Conservation (phyloP, 2,797 vertebrate genomes). For the Mus caroli region DNA sequence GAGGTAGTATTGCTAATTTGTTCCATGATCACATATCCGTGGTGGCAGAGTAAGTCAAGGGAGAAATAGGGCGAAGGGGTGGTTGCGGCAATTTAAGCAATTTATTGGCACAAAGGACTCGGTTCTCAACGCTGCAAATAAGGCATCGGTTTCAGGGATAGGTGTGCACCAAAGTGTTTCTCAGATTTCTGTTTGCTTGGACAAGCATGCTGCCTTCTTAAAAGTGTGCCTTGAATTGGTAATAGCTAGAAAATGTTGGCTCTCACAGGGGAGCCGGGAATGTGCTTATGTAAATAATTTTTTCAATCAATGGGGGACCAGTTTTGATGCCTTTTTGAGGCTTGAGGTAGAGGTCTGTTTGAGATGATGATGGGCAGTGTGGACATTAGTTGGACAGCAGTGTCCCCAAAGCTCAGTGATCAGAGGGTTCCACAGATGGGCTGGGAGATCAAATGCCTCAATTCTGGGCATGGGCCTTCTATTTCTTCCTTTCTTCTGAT, state of each 20-base stretch:
- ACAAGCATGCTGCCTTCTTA: conserved; percentile 47
- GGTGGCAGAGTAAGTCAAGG: conserved; percentile 63
- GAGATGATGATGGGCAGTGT: not conserved
- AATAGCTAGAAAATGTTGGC: conserved; percentile 4
- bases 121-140: conserved; percentile 71
- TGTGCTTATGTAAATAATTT: conserved; percentile 53
- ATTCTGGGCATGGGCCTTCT: not conserved
- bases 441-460: not conserved
- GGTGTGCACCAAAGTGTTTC: conserved; percentile 35
- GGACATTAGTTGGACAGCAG: not conserved
- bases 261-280: not conserved
- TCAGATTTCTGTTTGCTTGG: conserved; percentile 69
- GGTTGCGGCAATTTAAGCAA: conserved; percentile 54
- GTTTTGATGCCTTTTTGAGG: not conserved
- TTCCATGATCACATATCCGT: conserved; percentile 56
- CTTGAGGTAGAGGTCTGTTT: conserved; percentile 33
- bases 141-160: conserved; percentile 63
- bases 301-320: conserved; percentile 32
- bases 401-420: rapidly evolving
- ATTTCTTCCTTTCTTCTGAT: conserved; percentile 11
- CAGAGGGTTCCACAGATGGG: not conserved
- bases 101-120: conserved; percentile 67
- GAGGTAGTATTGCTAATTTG: conserved; percentile 51
- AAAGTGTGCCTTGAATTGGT: conserved; percentile 53
- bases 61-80: conserved; percentile 54